phyloP scores from a whole-genome alignment of 2,797 vertebrate species.

The Tragelaphus oryx region DNA sequence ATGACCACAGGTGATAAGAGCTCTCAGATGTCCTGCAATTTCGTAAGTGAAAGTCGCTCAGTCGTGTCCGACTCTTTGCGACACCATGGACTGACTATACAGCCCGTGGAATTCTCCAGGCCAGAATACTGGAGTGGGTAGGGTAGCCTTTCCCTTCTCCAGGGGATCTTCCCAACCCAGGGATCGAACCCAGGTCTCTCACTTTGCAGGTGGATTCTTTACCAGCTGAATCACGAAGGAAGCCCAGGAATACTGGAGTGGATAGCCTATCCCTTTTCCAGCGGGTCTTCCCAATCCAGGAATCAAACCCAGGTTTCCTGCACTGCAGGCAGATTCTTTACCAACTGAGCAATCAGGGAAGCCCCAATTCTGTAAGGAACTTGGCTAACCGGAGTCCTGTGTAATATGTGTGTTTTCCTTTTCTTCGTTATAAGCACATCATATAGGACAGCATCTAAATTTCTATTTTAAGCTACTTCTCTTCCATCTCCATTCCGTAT shows the following conservation, averaged over 20 bases:
- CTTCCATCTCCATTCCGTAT: neutral
- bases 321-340: neutral
- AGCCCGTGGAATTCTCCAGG: neutral
- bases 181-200: neutral
- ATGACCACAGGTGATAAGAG: neutral
- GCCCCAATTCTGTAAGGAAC: neutral
- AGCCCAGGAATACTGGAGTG: neutral
- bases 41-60: neutral
- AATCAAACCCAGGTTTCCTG: neutral
- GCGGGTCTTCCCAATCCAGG: neutral
- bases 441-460: neutral
- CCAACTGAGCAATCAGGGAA: neutral
- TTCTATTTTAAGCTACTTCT: neutral
- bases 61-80: accelerated
- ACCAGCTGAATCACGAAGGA: neutral
- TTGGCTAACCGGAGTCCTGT: neutral
- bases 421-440: neutral
- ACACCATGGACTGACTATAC: neutral
- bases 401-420: neutral
- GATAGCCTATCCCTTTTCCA: too few relatives aligned
- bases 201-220: neutral
- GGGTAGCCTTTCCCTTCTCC: neutral
- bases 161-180: neutral
- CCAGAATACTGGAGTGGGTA: neutral
- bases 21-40: neutral